Evolutionary conservation across 2,113 vertebrate species (phyloP).

Genomic region (Alces alces): DNA sequence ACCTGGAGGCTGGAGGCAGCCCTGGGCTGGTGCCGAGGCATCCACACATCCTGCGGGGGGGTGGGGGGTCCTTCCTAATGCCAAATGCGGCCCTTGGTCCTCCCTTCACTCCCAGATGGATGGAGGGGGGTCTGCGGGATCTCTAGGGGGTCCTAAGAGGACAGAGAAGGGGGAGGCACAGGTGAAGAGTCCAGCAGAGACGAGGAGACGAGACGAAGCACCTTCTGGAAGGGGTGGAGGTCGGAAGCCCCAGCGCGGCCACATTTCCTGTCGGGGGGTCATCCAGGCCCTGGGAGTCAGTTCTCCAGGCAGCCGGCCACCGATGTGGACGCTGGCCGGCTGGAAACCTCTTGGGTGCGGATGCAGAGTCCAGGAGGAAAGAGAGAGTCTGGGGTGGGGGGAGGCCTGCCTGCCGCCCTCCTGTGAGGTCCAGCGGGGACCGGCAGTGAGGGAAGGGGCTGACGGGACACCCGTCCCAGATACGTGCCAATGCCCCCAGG

Average conservation of each 20-base stretch:
- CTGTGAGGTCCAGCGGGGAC: constrained; percentile 50
- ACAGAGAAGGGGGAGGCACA: background rate
- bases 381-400: constrained; percentile 50
- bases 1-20: constrained; percentile 44
- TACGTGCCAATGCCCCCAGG: constrained; percentile 41
- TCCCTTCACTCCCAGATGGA: constrained; percentile 50
- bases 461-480: constrained; percentile 62
- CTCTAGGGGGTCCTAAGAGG: background rate
- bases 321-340: background rate
- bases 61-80: constrained; percentile 36
- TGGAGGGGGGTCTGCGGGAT: background rate
- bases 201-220: accelerated
- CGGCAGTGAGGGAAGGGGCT: constrained; percentile 6
- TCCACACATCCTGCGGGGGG: constrained; percentile 17
- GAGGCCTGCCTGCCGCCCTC: constrained; percentile 49
- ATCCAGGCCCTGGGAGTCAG: background rate
- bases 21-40: constrained; percentile 45
- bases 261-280: background rate
- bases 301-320: constrained; percentile 31
- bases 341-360: constrained; percentile 48
- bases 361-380: constrained; percentile 61
- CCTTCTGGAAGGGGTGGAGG: background rate
- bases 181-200: background rate
- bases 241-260: background rate
- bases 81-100: constrained; percentile 51